A percentile compares a stretch with the other conserved stretches of the same genome.
These are phyloP conservation scores for Ephydatia muelleri DNA, from an alignment of 37 sponge, comb jelly and placozoan genomes.

Conservation along the genomic window DNA sequence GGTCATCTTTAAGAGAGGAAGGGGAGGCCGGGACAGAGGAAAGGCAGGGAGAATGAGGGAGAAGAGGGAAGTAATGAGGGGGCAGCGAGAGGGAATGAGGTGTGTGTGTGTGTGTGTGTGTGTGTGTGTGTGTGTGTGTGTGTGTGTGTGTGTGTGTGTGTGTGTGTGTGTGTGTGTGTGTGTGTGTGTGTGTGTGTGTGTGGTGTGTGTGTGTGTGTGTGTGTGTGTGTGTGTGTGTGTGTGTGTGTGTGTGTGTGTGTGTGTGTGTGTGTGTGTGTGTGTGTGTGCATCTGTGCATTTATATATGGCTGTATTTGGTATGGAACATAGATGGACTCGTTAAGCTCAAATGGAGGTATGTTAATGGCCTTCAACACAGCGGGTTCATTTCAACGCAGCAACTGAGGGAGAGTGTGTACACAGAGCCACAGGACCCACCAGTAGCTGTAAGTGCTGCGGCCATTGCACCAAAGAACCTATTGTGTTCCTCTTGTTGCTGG, in stretches of 20 bases:
- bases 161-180: too few relatives aligned
- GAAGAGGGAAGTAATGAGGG: too few relatives aligned
- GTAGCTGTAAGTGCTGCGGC: neutral
- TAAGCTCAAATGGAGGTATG: neutral
- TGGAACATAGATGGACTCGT: neutral
- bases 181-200: too few relatives aligned
- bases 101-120: too few relatives aligned
- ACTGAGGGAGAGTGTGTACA: neutral
- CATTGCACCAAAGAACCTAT: neutral
- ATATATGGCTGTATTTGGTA: neutral
- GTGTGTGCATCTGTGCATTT: neutral
- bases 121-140: neutral
- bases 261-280: constrained; percentile 22
- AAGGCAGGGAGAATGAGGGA: too few relatives aligned
- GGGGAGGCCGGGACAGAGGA: too few relatives aligned
- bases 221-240: constrained; percentile 5
- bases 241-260: constrained; percentile 31
- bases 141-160: neutral
- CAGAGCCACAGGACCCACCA: neutral
- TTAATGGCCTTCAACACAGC: neutral
- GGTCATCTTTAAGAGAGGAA: too few relatives aligned
- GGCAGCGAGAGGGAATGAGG: too few relatives aligned
- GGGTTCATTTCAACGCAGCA: neutral
- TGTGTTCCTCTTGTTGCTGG: neutral
- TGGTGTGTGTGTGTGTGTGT: too few relatives aligned